Evolutionary conservation across 2,113 vertebrate species (phyloP), one percentile per base, ranked within the genome.

Genomic region (Pluvialis apricaria): DNA sequence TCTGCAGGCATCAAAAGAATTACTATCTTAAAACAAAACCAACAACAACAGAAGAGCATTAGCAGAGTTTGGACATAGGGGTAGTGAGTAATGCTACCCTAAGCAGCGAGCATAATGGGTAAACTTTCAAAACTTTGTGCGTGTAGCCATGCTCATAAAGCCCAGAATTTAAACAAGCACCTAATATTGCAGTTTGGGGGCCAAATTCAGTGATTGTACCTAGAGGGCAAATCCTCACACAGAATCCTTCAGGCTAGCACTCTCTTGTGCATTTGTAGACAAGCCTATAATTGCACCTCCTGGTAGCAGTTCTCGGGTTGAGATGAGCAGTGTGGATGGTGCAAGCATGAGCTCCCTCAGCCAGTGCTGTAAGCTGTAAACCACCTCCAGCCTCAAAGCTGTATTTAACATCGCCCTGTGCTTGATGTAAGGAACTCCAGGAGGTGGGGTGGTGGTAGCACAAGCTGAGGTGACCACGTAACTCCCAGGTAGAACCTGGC

Each of bases 381-480:
- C 25, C 29, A 11, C 28, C 52, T 55, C 31, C 40, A 34, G 40
- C 7, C 18, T 61, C 71, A 15, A 9, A 25, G 13, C 19, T 31
- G 32, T 14, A 16, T 38, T 32, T 55, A 25, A 47, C 24, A 16
- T 9, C 40, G 19, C 29, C n/a, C 17, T 13, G 8, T 11, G 58
- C 79, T n/a, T 45, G 65, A 64, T 58, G 58, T 19, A 7, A 13
- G 11, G 14, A 36, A 16, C 38, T 34, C 21, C 72, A 38, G 47
- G 32, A 77, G 28, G 24, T 1, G 8, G 24, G 28, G 47, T 31
- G 34, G 36, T 40, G 16, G 42, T 19, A 34, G 20, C 28, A 40
- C 3, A 40, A 82, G 26, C 22, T 34, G 0, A 26, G 6, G 22
- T 3, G 19, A 44, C 42, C 82, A 10, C 5, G 0, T 0, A 45